Base-by-base conservation (phyloP, 2,113 vertebrate species). In the Nerophis ophidion region DNA sequence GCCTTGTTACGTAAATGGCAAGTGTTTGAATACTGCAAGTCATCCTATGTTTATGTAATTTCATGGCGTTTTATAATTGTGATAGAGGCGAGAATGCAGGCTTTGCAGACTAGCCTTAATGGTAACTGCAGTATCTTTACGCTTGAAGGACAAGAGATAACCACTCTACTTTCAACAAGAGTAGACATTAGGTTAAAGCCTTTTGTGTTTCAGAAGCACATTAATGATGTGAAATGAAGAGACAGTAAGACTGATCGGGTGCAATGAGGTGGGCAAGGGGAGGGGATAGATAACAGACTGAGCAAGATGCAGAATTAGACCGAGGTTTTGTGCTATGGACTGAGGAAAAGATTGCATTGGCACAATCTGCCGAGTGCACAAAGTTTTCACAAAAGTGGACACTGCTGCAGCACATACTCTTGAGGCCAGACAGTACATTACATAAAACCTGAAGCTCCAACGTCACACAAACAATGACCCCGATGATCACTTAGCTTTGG, bases 381-480 rank as follows among this genome's bases (percentile, higher is more conserved):
- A 8, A 38, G 35, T 35, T 35, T 33, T 53, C 7, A 35, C 48
- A 11, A 33, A 2, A 14, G 19, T 51, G 49, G 49, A n/a, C n/a
- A 40, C 40, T 44, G 44, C 71, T 65, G 68, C 16, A 7, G 54
- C 58, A 56, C 48, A 36, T 1, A 12, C 34, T 65, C 49, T 63
- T 63, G 70, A 74, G 72, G 58, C 63, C 66, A 58, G 14, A 16
- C 52, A 66, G 58, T 54, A 61, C 68, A 65, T 76, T 68, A 75
- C 50, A 64, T 67, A 74, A 52, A 73, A 47, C 58, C 26, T 35
- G n/a, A 11, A 49, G 62, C 54, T 52, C 50, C 16, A 8, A 49
- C 62, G 61, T 60, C 68, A 68, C 60, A 48, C 38, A 48, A 34
- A 36, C 36, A 9, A 17, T 7, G 9, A 51, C 33, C 40, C 40